Percentiles rank a stretch among this genome's conserved stretches.
Evolutionary conservation across 1,140 invertebrate genomes (phyloP).

Genomic region (Drosophila kurseongensis): DNA sequence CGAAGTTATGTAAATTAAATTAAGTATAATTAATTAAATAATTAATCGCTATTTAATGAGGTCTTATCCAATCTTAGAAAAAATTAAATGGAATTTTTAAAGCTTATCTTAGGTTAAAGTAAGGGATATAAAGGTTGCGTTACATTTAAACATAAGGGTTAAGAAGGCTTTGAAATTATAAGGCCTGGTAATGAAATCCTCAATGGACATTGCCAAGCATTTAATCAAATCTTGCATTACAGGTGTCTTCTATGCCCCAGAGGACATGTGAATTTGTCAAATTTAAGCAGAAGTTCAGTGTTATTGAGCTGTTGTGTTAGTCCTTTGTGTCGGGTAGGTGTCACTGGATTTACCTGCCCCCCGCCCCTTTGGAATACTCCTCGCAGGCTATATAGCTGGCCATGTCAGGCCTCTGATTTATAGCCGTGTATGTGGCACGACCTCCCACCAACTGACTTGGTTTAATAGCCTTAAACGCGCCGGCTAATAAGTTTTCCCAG

Average conservation of each 20-base stretch:
- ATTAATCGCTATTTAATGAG: no score
- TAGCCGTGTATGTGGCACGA: conserved; percentile 52
- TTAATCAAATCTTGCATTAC: conserved; percentile 3
- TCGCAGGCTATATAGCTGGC: conserved; percentile 26
- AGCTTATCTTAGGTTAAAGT: background rate
- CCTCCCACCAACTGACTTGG: conserved; percentile 31
- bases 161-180: no score
- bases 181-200: no score
- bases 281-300: background rate
- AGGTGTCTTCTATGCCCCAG: background rate
- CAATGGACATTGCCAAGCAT: background rate
- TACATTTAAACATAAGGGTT: no score
- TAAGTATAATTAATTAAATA: no score
- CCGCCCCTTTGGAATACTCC: background rate
- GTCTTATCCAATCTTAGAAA: no score
- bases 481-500: conserved; percentile 68
- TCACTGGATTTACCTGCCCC: conserved; percentile 8
- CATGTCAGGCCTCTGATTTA: conserved; percentile 63
- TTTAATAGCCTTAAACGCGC: conserved; percentile 65
- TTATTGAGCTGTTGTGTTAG: conserved; percentile 25
- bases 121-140: background rate
- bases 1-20: no score
- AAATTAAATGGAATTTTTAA: no score
- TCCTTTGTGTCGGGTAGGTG: conserved; percentile 40
- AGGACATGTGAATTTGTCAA: background rate